These are phyloP conservation scores for Neotoxoptera formosana DNA, from an alignment of 1,140 invertebrate genomes.

Conservation along the genomic window DNA sequence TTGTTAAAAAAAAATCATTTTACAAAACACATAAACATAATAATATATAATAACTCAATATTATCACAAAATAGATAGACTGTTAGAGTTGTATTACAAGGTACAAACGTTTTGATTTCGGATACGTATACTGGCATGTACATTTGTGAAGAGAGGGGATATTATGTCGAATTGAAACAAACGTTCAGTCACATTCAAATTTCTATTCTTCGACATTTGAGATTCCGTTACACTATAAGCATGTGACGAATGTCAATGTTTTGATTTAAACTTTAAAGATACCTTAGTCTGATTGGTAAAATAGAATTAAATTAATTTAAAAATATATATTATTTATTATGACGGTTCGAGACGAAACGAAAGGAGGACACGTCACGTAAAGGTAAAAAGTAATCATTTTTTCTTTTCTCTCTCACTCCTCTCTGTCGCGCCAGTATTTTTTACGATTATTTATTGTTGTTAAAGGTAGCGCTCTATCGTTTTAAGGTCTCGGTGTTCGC, in stretches of 20 bases:
- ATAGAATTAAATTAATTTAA: conserved; percentile 35
- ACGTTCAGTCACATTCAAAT: not conserved
- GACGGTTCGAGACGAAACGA: conserved; percentile 23
- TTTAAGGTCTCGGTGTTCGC: conserved; percentile 56
- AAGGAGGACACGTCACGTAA: conserved; percentile 55
- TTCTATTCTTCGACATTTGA: not conserved
- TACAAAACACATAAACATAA: not conserved
- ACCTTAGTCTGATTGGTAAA: not conserved
- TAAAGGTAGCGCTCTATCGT: conserved; percentile 57
- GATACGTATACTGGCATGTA: not conserved
- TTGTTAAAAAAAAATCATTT: not conserved
- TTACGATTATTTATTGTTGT: conserved; percentile 57
- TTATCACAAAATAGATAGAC: not conserved
- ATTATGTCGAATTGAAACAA: conserved; percentile 2
- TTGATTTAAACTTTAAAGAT: conserved; percentile 16
- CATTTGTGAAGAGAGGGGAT: not conserved
- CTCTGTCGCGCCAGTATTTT: conserved; percentile 33
- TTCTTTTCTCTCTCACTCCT: conserved; percentile 38
- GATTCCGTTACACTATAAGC: not conserved
- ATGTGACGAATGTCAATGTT: not conserved
- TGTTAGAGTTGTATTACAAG: not conserved
- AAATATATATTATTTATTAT: conserved; percentile 34
- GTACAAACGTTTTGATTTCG: not conserved
- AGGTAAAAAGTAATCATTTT: conserved; percentile 55
- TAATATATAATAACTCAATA: not conserved